These are phyloP conservation scores for Monochamus alternatus DNA, from an alignment of 2,888 invertebrate species.

Conservation along the genomic window DNA sequence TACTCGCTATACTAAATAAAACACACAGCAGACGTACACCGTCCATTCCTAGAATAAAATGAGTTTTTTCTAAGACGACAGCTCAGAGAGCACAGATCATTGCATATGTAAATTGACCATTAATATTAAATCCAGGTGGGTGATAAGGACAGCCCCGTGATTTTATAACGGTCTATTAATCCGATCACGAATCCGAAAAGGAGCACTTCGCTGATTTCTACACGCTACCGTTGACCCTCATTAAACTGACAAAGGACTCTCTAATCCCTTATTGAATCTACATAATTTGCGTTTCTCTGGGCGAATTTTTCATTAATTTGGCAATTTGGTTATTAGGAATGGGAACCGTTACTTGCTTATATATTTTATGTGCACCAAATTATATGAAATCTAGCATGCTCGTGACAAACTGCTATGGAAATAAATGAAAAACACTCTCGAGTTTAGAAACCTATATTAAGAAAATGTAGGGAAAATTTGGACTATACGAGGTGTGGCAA, in stretches of 20 bases:
- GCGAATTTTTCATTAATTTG: conserved; percentile 1
- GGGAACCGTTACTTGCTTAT: background rate
- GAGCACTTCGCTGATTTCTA: conserved; percentile 6
- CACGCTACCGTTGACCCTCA: conserved; percentile 5
- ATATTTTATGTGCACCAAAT: background rate
- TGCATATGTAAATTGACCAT: conserved; percentile 43
- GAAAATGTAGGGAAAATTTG: too few relatives aligned
- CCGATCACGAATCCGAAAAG: conserved; percentile 5
- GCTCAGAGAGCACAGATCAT: conserved; percentile 6
- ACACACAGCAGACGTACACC: background rate
- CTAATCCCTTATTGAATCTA: conserved; percentile 8
- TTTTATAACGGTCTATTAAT: conserved; percentile 20
- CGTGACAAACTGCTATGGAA: too few relatives aligned
- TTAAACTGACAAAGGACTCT: conserved; percentile 22
- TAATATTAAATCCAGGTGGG: conserved; percentile 44
- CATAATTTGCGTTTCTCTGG: conserved; percentile 4
- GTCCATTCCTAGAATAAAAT: conserved; percentile 11
- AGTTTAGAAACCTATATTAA: too few relatives aligned
- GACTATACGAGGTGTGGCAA: too few relatives aligned
- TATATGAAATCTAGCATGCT: background rate
- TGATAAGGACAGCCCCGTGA: conserved; percentile 33
- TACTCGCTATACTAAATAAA: conserved; percentile 7
- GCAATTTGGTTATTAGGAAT: conserved; percentile 20
- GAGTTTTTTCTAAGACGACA: conserved; percentile 1
- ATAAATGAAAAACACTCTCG: too few relatives aligned